phyloP scores from a whole-genome alignment of 2,113 vertebrate species.

The Motacilla alba region DNA sequence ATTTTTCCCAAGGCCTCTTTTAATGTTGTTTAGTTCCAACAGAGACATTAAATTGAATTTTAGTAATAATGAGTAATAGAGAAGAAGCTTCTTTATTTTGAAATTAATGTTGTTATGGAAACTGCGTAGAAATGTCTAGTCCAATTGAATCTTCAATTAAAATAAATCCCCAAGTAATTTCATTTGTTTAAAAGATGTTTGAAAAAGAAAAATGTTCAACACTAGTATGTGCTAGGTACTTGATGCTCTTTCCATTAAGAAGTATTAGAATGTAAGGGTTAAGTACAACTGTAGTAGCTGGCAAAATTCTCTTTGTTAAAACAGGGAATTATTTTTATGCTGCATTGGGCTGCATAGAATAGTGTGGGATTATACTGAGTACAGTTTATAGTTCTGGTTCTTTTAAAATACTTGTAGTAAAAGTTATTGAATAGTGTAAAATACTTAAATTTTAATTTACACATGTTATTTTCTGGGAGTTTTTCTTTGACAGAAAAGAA shows the following conservation, averaged over 20 bases:
- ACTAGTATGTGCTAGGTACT: constrained; percentile 25
- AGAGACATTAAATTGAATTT: constrained; percentile 75
- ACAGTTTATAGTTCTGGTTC: background rate
- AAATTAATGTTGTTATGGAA: constrained; percentile 79
- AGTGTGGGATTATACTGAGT: background rate
- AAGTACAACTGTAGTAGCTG: background rate
- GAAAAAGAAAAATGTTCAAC: constrained; percentile 7
- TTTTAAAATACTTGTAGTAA: background rate
- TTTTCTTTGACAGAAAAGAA: background rate
- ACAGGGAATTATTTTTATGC: background rate
- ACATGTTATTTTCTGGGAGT: background rate
- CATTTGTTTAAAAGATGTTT: constrained; percentile 68
- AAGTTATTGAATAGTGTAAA: background rate
- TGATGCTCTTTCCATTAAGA: constrained; percentile 1
- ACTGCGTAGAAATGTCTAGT: constrained; percentile 70
- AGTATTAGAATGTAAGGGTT: background rate
- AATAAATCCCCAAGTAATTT: constrained; percentile 73
- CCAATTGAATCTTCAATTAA: constrained; percentile 73
- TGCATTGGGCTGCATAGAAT: background rate
- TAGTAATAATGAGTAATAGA: constrained; percentile 78
- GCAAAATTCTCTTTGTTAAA: constrained; percentile 11
- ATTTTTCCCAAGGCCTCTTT: constrained; percentile 61
- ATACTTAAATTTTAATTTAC: background rate
- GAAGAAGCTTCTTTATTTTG: constrained; percentile 69
- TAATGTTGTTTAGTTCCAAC: constrained; percentile 72